phyloP scores from a whole-genome alignment of 1,140 invertebrate species.

The Rhagoletis pomonella region DNA sequence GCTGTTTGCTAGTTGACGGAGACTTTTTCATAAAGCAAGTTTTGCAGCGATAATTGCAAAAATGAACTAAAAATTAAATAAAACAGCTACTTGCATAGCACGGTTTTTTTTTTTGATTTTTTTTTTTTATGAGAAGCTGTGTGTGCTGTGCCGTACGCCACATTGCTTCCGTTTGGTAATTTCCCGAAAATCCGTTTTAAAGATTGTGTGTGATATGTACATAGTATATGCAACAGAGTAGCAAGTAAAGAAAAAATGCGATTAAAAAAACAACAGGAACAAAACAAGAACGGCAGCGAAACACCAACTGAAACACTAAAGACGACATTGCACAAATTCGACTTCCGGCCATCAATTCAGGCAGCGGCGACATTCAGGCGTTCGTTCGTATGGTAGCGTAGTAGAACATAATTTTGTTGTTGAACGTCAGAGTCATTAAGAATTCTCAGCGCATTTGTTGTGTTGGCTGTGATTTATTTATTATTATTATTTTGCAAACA shows the following conservation, averaged over 20 bases:
- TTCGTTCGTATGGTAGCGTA: neutral
- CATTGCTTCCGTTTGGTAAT: constrained; percentile 37
- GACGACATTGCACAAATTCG: constrained; percentile 37
- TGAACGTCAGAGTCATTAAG: constrained; percentile 16
- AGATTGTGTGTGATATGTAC: neutral
- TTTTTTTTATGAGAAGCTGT: neutral
- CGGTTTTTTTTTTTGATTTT: neutral
- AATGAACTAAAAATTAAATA: neutral
- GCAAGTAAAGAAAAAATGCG: neutral
- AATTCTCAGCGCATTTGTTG: constrained; percentile 27
- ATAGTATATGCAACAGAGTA: neutral
- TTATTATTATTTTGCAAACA: constrained; percentile 33
- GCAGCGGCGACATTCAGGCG: neutral
- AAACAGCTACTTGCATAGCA: neutral
- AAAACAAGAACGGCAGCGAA: constrained; percentile 1
- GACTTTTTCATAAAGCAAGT: neutral
- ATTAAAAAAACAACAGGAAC: neutral
- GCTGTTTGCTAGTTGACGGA: neutral
- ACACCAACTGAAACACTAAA: constrained; percentile 36
- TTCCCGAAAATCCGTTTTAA: constrained; percentile 43
- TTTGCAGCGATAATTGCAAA: neutral
- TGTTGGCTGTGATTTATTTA: constrained; percentile 41
- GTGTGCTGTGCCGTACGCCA: neutral
- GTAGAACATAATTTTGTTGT: neutral
- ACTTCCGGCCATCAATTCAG: constrained; percentile 48